Conservation (phyloP, 2,113 vertebrate genomes). For the Cyprinus carpio region DNA sequence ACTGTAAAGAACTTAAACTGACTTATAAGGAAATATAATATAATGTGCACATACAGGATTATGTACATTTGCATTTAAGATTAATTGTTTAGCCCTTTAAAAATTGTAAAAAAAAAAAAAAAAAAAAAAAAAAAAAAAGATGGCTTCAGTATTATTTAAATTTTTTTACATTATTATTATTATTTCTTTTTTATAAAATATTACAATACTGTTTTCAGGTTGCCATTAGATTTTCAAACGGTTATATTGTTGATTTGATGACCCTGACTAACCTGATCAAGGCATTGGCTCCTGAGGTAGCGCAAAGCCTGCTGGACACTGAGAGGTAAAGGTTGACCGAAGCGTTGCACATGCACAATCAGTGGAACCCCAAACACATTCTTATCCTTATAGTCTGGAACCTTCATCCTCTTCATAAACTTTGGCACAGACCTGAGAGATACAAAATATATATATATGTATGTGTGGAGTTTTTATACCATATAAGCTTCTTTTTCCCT, state of each 20-base stretch:
- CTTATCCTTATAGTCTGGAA: conserved; percentile 96
- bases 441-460: neutral
- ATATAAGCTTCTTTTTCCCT: neutral
- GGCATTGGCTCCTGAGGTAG: conserved; percentile 89
- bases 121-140: too few species aligned
- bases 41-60: too few species aligned
- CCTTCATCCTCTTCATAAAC: conserved; percentile 98
- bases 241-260: neutral
- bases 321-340: conserved; percentile 92
- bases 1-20: too few species aligned
- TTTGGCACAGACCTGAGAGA: conserved; percentile 92
- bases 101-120: too few species aligned
- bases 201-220: neutral
- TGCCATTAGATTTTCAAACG: too few species aligned
- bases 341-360: conserved; percentile 93
- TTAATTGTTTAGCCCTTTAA: too few species aligned
- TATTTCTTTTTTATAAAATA: too few species aligned
- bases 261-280: conserved; percentile 86
- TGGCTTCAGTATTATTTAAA: neutral
- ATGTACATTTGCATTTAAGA: too few species aligned
- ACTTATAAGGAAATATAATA: too few species aligned
- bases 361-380: conserved; percentile 96
- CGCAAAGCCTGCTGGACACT: conserved; percentile 92
- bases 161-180: neutral
- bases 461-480: neutral